phyloP scores from a whole-genome alignment of 92 coral and sea anemone species.

The Scolanthus callimorphus region DNA sequence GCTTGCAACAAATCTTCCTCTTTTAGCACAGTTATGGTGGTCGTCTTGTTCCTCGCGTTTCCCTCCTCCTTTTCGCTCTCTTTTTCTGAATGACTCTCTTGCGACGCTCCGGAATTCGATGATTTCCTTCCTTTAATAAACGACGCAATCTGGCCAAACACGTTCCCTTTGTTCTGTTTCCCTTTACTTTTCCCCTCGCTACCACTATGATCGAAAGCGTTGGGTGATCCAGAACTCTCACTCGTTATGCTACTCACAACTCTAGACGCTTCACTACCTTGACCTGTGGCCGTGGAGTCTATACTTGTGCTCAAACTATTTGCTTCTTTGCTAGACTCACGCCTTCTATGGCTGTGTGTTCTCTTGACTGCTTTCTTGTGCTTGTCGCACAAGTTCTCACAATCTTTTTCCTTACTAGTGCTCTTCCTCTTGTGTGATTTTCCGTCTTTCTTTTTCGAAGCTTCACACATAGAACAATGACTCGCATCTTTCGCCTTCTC shows the following conservation, averaged over 20 bases:
- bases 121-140: conserved; percentile 55
- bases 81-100: background rate
- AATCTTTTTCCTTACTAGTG: background rate
- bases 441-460: background rate
- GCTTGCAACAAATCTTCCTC: background rate
- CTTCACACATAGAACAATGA: too few species aligned
- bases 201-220: background rate
- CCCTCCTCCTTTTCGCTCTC: conserved; percentile 1
- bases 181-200: conserved; percentile 23
- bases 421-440: background rate
- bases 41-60: background rate
- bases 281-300: background rate
- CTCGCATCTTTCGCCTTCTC: conserved; percentile 1
- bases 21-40: background rate
- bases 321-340: background rate
- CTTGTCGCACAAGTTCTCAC: background rate
- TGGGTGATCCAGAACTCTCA: background rate
- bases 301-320: background rate
- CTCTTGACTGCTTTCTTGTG: background rate
- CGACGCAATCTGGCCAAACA: conserved; percentile 58
- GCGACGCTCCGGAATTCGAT: conserved; percentile 1
- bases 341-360: background rate
- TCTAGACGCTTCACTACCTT: background rate
- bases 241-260: background rate
- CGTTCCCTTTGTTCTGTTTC: conserved; percentile 53